Percentiles rank a stretch among this genome's conserved stretches.
Evolutionary conservation across 1,140 invertebrate species (phyloP).

Genomic region (Lethrus apterus): DNA sequence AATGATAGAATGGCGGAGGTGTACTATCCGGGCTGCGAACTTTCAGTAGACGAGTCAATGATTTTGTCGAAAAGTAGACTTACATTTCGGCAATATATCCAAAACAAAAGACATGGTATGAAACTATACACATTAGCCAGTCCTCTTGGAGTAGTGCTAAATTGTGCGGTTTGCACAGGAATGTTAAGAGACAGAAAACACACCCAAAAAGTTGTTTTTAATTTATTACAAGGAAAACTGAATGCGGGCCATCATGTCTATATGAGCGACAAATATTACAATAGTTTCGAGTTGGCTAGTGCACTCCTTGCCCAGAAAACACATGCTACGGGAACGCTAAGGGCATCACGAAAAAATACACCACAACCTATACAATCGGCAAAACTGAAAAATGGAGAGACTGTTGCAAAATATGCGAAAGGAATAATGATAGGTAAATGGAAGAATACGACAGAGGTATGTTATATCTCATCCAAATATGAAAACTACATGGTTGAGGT

Average conservation of each 20-base stretch:
- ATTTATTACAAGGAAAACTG: constrained; percentile 28
- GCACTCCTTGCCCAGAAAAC: constrained; percentile 34
- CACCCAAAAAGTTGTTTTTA: constrained; percentile 5
- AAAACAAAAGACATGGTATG: constrained; percentile 15
- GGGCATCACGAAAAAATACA: constrained; percentile 26
- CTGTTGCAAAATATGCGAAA: constrained; percentile 29
- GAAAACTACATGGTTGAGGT: constrained; percentile 23
- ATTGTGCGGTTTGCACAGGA: constrained; percentile 8
- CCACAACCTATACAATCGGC: constrained; percentile 25
- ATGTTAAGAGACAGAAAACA: constrained; percentile 12
- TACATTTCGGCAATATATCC: no score
- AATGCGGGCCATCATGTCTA: no score
- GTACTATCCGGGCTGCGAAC: no score
- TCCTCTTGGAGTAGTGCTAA: neutral
- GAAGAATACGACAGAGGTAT: constrained; percentile 33
- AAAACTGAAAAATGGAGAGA: constrained; percentile 36
- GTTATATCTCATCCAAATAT: constrained; percentile 32
- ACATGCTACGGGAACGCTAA: constrained; percentile 35
- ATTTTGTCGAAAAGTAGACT: neutral
- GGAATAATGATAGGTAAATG: constrained; percentile 35
- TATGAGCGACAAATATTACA: constrained; percentile 44
- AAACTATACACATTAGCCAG: constrained; percentile 18
- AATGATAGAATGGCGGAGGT: no score
- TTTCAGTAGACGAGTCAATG: constrained; percentile 2
- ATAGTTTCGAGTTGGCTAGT: constrained; percentile 33